A percentile compares a stretch with the other conserved stretches of the same genome.
Conservation (phyloP, 2,797 vertebrate species). For the Mareca strepera region DNA sequence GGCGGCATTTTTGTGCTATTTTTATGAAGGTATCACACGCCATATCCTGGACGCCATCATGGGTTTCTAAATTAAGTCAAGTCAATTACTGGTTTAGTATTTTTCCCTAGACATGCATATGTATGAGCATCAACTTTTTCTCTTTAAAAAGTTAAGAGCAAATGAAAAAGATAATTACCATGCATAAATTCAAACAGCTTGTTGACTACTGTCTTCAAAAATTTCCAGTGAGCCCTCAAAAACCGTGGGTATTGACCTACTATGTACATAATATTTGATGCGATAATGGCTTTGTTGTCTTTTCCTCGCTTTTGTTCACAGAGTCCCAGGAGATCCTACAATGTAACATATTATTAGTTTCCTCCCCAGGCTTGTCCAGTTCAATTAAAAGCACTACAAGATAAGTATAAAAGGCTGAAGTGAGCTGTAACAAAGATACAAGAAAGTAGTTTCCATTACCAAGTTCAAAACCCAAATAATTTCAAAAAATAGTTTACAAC, state of each 20-base stretch:
- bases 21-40: conserved; percentile 99
- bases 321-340: conserved; percentile 94
- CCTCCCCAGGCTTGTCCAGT: background rate
- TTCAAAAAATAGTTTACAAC: background rate
- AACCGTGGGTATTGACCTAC: conserved; percentile 98
- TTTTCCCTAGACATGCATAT: accelerated
- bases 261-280: conserved; percentile 99
- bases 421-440: background rate
- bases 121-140: accelerated
- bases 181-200: conserved; percentile 99
- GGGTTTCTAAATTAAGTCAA: conserved; percentile 87
- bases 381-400: background rate
- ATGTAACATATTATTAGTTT: background rate
- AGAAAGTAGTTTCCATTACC: background rate
- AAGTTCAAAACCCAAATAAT: background rate
- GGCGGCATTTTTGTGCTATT: conserved; percentile 97
- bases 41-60: conserved; percentile 99
- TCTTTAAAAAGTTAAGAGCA: background rate
- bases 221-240: conserved; percentile 97
- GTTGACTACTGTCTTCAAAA: conserved; percentile 98
- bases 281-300: conserved; percentile 99
- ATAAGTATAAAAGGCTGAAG: background rate
- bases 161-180: conserved; percentile 78
- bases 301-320: conserved; percentile 98
- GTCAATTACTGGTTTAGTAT: background rate